These are phyloP conservation scores for Eupithecia centaureata DNA, from an alignment of 2,888 invertebrate species.

Conservation along the genomic window DNA sequence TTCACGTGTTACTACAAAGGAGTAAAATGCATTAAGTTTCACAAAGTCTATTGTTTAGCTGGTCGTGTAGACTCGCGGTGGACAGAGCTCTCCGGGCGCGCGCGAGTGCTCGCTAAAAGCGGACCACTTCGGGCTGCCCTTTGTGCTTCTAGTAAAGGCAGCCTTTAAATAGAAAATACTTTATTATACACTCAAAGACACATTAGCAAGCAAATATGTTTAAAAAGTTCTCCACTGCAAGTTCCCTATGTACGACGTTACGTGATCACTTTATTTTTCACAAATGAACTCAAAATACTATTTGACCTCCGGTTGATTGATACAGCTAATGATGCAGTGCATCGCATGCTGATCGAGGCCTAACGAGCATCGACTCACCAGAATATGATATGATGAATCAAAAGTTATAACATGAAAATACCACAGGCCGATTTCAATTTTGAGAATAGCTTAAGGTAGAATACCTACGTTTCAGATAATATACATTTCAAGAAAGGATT, in stretches of 20 bases:
- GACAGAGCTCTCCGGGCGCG: no score
- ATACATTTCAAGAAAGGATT: neutral
- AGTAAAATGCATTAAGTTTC: neutral
- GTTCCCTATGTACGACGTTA: no score
- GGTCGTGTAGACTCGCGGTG: neutral
- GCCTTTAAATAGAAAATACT: neutral
- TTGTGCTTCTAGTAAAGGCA: neutral
- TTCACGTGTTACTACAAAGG: neutral
- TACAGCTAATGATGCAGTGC: neutral
- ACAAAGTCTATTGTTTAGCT: neutral
- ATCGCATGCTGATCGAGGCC: neutral
- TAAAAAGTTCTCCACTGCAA: no score
- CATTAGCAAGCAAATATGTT: no score
- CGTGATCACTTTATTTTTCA: neutral
- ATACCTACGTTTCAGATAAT: no score
- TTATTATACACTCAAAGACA: neutral
- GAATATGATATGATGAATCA: neutral
- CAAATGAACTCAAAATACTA: neutral
- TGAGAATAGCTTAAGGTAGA: no score
- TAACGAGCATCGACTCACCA: neutral
- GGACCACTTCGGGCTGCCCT: neutral
- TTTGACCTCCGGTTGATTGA: neutral
- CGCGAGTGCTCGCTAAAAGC: neutral
- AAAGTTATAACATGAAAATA: neutral
- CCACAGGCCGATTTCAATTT: neutral